Conservation (phyloP, 92 coral and sea anemone species). For the Zoanthus sansibaricus region DNA sequence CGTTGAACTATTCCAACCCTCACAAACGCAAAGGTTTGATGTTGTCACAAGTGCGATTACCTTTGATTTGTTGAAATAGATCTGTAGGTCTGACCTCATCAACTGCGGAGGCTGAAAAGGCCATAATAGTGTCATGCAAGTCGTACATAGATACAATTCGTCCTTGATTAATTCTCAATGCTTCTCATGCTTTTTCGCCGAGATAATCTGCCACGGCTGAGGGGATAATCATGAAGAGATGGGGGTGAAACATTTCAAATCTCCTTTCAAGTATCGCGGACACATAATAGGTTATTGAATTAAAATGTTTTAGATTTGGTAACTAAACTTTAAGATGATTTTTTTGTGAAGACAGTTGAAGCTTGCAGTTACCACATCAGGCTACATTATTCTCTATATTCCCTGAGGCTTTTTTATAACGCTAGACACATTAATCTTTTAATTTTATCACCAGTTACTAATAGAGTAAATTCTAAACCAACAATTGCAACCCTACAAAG, state of each 20-base stretch:
- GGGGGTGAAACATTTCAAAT: conserved; percentile 79
- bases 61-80: conserved; percentile 62
- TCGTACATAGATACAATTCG: conserved; percentile 71
- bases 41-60: conserved; percentile 70
- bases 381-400: too few relatives aligned
- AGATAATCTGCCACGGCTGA: conserved; percentile 63
- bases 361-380: too few relatives aligned
- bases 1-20: conserved; percentile 74
- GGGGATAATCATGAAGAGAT: conserved; percentile 68
- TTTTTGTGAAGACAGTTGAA: too few relatives aligned
- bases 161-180: conserved; percentile 64
- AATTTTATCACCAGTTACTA: too few relatives aligned
- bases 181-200: conserved; percentile 61
- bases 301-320: too few relatives aligned
- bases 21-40: conserved; percentile 77
- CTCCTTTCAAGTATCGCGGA: conserved; percentile 65
- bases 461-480: too few relatives aligned
- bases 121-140: conserved; percentile 70
- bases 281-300: conserved; percentile 64
- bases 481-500: too few relatives aligned
- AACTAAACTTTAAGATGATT: too few relatives aligned
- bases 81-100: conserved; percentile 63
- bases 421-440: too few relatives aligned
- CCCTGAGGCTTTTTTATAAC: too few relatives aligned
- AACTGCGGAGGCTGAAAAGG: conserved; percentile 48